These are phyloP conservation scores for Megaptera novaeangliae DNA, from an alignment of 2,113 vertebrate species.

Conservation along the genomic window DNA sequence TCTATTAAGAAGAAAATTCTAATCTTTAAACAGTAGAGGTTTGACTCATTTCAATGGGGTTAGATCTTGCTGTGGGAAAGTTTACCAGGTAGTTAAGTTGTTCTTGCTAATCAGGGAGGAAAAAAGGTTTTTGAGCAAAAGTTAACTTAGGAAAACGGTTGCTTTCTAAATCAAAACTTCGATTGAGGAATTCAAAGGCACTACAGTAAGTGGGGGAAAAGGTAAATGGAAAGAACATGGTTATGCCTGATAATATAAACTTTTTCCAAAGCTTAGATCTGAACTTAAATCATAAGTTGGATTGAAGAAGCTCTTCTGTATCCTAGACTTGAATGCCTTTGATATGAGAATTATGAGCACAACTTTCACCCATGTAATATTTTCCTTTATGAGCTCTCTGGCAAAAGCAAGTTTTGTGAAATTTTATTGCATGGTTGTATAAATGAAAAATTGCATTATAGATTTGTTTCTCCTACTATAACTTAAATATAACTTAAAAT, in stretches of 20 bases:
- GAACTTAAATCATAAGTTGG: background rate
- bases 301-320: background rate
- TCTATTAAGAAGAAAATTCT: background rate
- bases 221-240: background rate
- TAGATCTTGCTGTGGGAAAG: background rate
- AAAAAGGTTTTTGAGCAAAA: background rate
- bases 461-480: background rate
- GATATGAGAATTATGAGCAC: background rate
- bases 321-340: background rate
- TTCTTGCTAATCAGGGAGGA: background rate
- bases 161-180: background rate
- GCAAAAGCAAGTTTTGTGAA: background rate
- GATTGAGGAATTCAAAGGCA: background rate
- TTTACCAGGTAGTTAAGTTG: background rate
- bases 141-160: background rate
- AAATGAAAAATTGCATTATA: background rate
- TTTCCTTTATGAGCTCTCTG: background rate
- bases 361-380: background rate
- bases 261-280: background rate
- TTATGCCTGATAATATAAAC: background rate
- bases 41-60: background rate
- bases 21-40: constrained; percentile 1
- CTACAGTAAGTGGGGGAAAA: background rate
- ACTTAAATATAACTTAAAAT: background rate
- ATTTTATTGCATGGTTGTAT: background rate